Evolutionary conservation across 92 coral and sea anemone species (phyloP).

Genomic region (Epizoanthus scotinus): DNA sequence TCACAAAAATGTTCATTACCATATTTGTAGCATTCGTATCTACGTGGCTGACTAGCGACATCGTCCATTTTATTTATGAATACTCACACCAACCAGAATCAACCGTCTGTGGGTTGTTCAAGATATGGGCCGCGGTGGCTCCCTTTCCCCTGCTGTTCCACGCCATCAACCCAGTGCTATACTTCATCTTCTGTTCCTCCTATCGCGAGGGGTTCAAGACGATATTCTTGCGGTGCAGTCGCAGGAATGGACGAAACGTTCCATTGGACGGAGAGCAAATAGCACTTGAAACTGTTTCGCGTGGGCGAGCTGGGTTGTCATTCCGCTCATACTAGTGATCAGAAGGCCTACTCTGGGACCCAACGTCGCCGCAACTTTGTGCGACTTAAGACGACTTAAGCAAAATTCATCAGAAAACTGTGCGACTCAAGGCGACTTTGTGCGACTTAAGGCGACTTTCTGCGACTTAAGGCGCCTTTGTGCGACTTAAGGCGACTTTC

Average conservation of each 20-base stretch:
- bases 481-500: too few species aligned
- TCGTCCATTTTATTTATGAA: constrained; percentile 12
- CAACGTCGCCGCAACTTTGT: too few species aligned
- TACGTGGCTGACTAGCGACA: constrained; percentile 22
- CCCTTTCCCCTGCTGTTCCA: constrained; percentile 29
- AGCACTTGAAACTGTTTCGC: constrained; percentile 14
- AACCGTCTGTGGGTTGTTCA: constrained; percentile 10
- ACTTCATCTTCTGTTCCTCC: constrained; percentile 32
- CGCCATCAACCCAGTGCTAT: constrained; percentile 25
- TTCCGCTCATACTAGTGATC: too few species aligned
- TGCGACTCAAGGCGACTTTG: too few species aligned
- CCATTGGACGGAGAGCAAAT: background rate
- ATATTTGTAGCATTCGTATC: background rate
- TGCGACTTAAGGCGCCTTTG: too few species aligned
- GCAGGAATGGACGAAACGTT: background rate
- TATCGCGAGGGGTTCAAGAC: constrained; percentile 32
- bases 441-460: too few species aligned
- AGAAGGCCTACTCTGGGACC: too few species aligned
- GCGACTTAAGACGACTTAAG: too few species aligned
- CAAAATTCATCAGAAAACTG: too few species aligned
- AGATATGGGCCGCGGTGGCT: constrained; percentile 24
- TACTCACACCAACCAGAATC: background rate
- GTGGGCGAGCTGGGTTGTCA: background rate
- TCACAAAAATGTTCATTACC: constrained; percentile 35
- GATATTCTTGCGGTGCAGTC: background rate